These are phyloP conservation scores for Meloidogyne chitwoodi DNA, from an alignment of 1,140 invertebrate genomes.

Conservation along the genomic window DNA sequence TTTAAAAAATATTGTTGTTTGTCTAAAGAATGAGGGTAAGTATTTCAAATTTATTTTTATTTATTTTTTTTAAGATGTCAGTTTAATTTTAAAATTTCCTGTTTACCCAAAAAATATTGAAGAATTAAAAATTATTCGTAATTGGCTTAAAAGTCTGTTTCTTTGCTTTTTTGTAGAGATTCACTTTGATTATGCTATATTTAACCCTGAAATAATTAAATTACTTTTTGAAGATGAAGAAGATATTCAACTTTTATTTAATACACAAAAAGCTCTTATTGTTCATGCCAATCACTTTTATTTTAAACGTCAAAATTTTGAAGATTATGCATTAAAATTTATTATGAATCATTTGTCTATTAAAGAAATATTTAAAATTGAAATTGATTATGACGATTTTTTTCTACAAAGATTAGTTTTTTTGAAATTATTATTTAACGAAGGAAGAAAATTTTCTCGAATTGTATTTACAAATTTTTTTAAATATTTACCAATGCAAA, in stretches of 20 bases:
- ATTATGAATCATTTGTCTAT: not conserved
- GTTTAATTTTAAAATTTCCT: not conserved
- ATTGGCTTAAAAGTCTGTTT: not conserved
- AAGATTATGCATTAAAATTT: not conserved
- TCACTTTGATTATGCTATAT: not conserved
- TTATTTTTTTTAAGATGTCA: not conserved
- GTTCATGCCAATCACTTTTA: not conserved
- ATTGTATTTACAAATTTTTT: not conserved
- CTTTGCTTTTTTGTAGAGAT: not conserved
- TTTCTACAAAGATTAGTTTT: no score
- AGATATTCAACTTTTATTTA: not conserved
- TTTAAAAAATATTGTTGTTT: not conserved
- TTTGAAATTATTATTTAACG: not conserved
- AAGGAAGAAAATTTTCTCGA: not conserved
- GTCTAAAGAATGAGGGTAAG: not conserved
- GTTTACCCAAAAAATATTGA: not conserved
- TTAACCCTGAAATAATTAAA: not conserved
- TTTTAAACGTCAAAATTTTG: no score
- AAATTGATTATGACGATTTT: no score
- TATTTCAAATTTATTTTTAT: not conserved
- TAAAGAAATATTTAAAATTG: not conserved
- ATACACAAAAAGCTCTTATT: not conserved
- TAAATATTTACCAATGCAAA: not conserved
- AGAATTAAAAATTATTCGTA: not conserved
- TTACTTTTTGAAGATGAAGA: not conserved